phyloP scores from a whole-genome alignment of 2,113 vertebrate species.

The Mionectes macconnelli region DNA sequence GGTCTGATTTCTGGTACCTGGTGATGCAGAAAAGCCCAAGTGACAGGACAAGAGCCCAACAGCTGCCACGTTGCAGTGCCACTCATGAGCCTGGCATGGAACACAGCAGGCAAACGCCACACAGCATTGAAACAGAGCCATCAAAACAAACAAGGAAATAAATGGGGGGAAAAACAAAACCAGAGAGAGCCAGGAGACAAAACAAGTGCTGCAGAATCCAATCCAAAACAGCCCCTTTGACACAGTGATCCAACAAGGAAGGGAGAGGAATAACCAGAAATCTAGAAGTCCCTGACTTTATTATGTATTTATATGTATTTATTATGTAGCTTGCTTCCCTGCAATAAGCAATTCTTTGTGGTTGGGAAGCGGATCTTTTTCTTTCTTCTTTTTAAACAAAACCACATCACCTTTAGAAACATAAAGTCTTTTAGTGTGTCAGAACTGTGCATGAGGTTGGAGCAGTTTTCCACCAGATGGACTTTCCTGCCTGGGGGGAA shows the following conservation, averaged over 20 bases:
- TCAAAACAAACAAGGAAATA: background rate
- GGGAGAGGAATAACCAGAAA: background rate
- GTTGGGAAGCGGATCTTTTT: background rate
- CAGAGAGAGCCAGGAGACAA: background rate
- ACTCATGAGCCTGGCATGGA: background rate
- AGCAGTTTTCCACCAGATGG: background rate
- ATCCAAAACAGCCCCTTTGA: background rate
- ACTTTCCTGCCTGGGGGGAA: background rate
- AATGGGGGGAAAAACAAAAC: accelerated
- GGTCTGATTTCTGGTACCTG: background rate
- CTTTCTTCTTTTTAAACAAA: background rate
- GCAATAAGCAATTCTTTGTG: background rate
- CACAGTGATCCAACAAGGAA: background rate
- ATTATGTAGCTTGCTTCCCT: background rate
- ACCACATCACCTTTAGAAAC: background rate
- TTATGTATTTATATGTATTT: too few relatives aligned
- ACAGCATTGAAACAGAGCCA: background rate
- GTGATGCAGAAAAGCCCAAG: conserved; percentile 23
- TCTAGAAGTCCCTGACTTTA: background rate
- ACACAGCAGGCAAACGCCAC: background rate
- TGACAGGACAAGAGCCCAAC: background rate
- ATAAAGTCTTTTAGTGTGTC: background rate
- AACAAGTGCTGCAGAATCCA: background rate
- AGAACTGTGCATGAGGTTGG: background rate
- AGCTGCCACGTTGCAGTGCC: background rate